phyloP scores from a whole-genome alignment of 2,113 vertebrate species.

The Corythaeola cristata region DNA sequence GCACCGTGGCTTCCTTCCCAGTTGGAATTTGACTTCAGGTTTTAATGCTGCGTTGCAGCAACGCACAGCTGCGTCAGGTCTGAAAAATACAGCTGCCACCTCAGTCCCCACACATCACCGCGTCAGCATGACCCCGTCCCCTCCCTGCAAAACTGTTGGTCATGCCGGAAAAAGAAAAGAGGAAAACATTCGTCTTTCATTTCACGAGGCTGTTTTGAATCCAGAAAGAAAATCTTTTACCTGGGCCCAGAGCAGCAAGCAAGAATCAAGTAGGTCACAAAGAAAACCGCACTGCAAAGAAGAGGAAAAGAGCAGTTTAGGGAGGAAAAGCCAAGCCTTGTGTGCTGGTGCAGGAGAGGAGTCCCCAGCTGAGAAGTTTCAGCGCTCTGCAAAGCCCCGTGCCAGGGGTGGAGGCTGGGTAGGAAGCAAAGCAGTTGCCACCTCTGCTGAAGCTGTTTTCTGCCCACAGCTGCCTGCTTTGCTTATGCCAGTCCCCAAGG shows the following conservation, averaged over 20 bases:
- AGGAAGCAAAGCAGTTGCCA: not conserved
- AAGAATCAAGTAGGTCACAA: slow-evolving; percentile 89
- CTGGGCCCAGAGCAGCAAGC: slow-evolving; percentile 89
- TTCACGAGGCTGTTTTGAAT: not conserved
- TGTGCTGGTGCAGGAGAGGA: not conserved
- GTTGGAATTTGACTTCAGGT: not conserved
- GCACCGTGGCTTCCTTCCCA: not conserved
- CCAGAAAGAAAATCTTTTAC: slow-evolving; percentile 56
- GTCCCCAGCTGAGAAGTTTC: not conserved
- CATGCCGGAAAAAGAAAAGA: not conserved
- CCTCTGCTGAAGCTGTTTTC: not conserved
- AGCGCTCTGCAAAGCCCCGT: not conserved
- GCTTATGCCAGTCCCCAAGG: not conserved
- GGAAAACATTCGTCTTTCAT: not conserved
- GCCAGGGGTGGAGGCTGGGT: not conserved
- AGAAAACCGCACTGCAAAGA: slow-evolving; percentile 86
- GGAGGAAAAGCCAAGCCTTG: not conserved
- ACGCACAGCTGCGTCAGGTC: not conserved
- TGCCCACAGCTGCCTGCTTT: not conserved
- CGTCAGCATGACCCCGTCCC: not conserved
- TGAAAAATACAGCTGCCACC: not conserved
- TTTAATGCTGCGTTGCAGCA: not conserved
- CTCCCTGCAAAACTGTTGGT: not conserved
- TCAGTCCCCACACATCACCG: too few relatives aligned
- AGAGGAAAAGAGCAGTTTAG: not conserved